These are phyloP conservation scores for Conus betulinus DNA, from an alignment of 1,140 invertebrate species.

Conservation along the genomic window DNA sequence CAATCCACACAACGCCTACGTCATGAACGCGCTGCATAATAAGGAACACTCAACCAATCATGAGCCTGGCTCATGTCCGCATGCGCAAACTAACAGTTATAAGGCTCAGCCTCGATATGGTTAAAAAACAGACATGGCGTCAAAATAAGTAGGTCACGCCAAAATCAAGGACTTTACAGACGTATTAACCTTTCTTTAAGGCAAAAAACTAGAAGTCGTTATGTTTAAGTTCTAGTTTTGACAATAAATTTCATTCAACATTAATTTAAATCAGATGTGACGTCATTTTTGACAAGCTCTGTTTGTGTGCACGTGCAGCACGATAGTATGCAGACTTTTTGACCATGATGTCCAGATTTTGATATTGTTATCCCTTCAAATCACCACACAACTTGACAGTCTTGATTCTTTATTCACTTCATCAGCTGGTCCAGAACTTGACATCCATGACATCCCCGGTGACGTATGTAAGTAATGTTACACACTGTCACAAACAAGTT, in stretches of 20 bases:
- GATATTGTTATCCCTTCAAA: too few species aligned
- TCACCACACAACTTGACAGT: too few species aligned
- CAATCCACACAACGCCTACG: slow-evolving; percentile 40
- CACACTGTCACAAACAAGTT: too few species aligned
- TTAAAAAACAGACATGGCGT: slow-evolving; percentile 29
- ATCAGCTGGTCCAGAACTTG: not conserved
- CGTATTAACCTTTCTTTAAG: not conserved
- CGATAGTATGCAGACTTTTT: not conserved
- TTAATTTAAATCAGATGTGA: not conserved
- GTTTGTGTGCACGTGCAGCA: not conserved
- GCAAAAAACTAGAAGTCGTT: not conserved
- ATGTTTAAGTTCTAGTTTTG: not conserved
- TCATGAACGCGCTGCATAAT: slow-evolving; percentile 37
- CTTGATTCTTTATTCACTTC: not conserved
- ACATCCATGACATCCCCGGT: too few species aligned
- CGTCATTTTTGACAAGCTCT: not conserved
- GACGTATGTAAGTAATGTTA: too few species aligned
- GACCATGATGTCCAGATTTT: not conserved
- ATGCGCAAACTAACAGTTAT: slow-evolving; percentile 26
- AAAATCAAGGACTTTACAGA: not conserved
- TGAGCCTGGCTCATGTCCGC: not conserved
- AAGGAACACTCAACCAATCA: slow-evolving; percentile 33
- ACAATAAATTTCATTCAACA: not conserved
- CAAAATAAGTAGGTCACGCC: slow-evolving; percentile 30
- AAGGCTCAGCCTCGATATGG: slow-evolving; percentile 25